A percentile compares a stretch with the other conserved stretches of the same genome.
phyloP scores from a whole-genome alignment of 2,888 invertebrate species.

The Acanthosepion esculentum region DNA sequence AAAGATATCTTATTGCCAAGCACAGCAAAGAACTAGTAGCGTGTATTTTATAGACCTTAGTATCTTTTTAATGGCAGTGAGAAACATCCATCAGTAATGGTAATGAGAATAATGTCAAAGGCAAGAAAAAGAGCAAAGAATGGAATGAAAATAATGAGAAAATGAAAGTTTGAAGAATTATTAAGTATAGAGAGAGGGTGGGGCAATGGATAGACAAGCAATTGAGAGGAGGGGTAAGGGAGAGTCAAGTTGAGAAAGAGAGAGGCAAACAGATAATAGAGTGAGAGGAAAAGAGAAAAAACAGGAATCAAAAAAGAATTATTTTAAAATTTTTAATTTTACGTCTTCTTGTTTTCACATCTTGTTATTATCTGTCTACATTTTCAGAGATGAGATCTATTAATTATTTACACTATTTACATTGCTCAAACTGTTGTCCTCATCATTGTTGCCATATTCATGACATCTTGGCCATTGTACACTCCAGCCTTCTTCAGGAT shows the following conservation, averaged over 20 bases:
- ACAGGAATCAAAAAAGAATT: neutral
- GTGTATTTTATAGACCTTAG: neutral
- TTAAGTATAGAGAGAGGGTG: neutral
- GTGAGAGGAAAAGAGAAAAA: neutral
- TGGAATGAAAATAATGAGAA: neutral
- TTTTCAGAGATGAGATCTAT: no score
- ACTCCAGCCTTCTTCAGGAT: no score
- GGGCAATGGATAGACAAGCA: neutral
- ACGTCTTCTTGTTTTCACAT: no score
- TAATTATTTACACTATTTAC: no score
- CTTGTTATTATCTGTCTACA: no score
- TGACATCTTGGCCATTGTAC: no score
- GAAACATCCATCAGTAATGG: neutral
- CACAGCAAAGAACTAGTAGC: neutral
- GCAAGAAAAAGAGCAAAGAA: neutral
- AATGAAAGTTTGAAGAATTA: neutral
- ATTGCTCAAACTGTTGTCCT: no score
- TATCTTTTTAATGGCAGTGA: neutral
- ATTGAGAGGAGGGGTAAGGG: constrained; percentile 42
- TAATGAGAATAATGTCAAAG: neutral
- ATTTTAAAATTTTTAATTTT: no score
- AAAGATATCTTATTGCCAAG: neutral
- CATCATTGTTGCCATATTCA: no score
- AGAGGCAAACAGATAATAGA: neutral
- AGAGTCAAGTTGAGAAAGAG: neutral